Evolutionary conservation across 2,113 vertebrate species (phyloP), one percentile per base, ranked within the genome.

Genomic region (Phrynosoma blainvillii): DNA sequence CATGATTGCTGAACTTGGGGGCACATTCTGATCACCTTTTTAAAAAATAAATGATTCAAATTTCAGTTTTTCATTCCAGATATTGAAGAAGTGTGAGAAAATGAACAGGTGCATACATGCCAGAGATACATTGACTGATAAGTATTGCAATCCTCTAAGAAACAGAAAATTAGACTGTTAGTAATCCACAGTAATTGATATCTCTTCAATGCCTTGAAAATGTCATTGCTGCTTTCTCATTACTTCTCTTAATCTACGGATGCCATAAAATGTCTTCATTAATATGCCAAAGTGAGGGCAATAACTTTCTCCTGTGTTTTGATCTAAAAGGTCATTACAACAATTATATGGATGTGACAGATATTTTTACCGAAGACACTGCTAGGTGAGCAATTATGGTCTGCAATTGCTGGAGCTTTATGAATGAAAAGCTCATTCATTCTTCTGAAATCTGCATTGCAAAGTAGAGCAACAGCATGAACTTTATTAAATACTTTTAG

Each of bases 341-440:
- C 68, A 78, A 32, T 87, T 89, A 86, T 30, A 84, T 74, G 66
- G 25, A 92, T 5, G 6, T 76, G 36, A 92, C 66, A 78, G 84
- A 25, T 75, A 79, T 85, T 85, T 91, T 87, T 83, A 77, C 71
- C 84, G 71, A 20, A 79, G 30, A 20, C 36, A 47, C 75, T 86
- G n/a, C 40, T 73, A 90, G 47, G 12, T 59, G 65, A 89, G 85
- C 14, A 70, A 74, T 32, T 42, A 91, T 81, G 65, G 89, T 90
- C 74, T 86, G 75, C 77, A 30, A 87, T 80, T 78, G 52, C 23
- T 70, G 12, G 2, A 30, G 30, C 84, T 42, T n/a, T 70, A 82
- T 40, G 54, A 90, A 89, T 77, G 4, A 79, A 82, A 89, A 90
- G 13, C 36, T 88, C 54, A 88, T 76, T 78, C 47, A 82, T 82